phyloP scores from a whole-genome alignment of 1,140 invertebrate genomes.

The Zaprionus inermis region DNA sequence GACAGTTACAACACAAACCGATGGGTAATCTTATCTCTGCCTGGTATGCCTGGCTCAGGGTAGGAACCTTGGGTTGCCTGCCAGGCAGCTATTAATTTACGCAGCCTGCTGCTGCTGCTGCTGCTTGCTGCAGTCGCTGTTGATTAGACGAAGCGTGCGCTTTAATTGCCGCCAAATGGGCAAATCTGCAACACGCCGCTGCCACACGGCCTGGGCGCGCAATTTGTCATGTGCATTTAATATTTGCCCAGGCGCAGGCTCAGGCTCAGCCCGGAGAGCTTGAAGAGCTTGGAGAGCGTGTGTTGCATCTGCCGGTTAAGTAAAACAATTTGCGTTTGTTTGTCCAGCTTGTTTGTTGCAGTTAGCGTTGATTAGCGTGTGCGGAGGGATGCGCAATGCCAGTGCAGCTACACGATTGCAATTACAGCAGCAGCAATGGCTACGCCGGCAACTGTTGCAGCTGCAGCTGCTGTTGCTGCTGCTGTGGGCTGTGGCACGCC shows the following conservation, averaged over 20 bases:
- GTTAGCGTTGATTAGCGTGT: constrained; percentile 79
- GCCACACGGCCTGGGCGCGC: constrained; percentile 36
- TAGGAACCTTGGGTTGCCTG: constrained; percentile 29
- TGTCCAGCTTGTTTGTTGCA: constrained; percentile 81
- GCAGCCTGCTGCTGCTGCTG: constrained; percentile 47
- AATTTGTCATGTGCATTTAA: constrained; percentile 81
- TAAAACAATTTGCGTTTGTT: constrained; percentile 80
- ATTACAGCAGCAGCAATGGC: constrained; percentile 55
- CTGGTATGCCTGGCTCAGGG: constrained; percentile 14
- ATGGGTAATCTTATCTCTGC: constrained; percentile 53
- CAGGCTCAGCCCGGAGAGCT: constrained; percentile 1
- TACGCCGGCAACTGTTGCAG: constrained; percentile 42
- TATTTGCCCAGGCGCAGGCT: constrained; percentile 53
- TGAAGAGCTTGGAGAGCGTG: neutral
- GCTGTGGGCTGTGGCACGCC: constrained; percentile 52
- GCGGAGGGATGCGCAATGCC: constrained; percentile 38
- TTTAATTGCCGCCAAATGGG: constrained; percentile 80
- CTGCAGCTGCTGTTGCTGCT: constrained; percentile 32
- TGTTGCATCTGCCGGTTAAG: constrained; percentile 3
- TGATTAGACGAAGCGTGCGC: constrained; percentile 81
- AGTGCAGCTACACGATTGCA: constrained; percentile 51
- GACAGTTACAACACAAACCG: constrained; percentile 74
- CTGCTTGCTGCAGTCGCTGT: constrained; percentile 60
- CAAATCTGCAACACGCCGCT: constrained; percentile 66
- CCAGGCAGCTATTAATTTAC: constrained; percentile 79